These are phyloP conservation scores for Agraylea sexmaculata DNA, from an alignment of 1,140 invertebrate genomes.

Conservation along the genomic window DNA sequence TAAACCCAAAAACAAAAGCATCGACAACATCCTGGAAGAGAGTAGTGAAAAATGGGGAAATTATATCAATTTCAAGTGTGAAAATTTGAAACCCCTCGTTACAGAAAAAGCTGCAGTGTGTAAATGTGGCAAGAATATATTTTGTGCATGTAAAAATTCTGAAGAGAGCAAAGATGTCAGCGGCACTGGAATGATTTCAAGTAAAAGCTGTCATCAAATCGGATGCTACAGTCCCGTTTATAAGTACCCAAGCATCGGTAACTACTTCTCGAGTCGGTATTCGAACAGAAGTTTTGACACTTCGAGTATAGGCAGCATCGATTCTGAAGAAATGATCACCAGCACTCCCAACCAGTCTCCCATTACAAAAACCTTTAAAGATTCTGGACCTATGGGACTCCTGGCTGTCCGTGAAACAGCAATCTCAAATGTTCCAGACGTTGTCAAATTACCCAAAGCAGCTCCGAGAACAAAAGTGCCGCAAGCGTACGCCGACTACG, in stretches of 20 bases:
- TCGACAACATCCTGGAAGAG: slow-evolving; percentile 19
- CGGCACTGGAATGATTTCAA: slow-evolving; percentile 16
- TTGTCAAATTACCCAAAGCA: slow-evolving; percentile 24
- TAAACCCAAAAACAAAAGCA: slow-evolving; percentile 19
- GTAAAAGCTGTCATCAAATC: slow-evolving; percentile 21
- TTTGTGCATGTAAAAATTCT: slow-evolving; percentile 13
- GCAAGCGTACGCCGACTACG: slow-evolving; percentile 42
- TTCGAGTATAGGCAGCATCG: slow-evolving; percentile 18
- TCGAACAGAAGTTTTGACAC: slow-evolving; percentile 19
- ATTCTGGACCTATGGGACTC: slow-evolving; percentile 4
- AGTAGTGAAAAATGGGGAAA: slow-evolving; percentile 20
- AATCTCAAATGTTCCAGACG: too few species aligned
- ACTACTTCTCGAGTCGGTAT: slow-evolving; percentile 23
- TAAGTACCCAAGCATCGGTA: slow-evolving; percentile 39
- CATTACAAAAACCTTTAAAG: slow-evolving; percentile 18
- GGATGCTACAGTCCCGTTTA: slow-evolving; percentile 38
- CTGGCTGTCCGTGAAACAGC: slow-evolving; percentile 14
- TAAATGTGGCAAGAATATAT: slow-evolving; percentile 16
- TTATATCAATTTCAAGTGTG: slow-evolving; percentile 20
- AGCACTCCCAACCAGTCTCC: slow-evolving; percentile 22
- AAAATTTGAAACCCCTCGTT: slow-evolving; percentile 16
- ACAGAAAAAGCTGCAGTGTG: slow-evolving; percentile 18
- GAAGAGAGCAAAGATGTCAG: slow-evolving; percentile 6
- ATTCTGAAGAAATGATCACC: slow-evolving; percentile 17
- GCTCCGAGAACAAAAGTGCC: slow-evolving; percentile 23